These are phyloP conservation scores for Desoria tigrina DNA, from an alignment of 2,888 invertebrate species.

Conservation along the genomic window DNA sequence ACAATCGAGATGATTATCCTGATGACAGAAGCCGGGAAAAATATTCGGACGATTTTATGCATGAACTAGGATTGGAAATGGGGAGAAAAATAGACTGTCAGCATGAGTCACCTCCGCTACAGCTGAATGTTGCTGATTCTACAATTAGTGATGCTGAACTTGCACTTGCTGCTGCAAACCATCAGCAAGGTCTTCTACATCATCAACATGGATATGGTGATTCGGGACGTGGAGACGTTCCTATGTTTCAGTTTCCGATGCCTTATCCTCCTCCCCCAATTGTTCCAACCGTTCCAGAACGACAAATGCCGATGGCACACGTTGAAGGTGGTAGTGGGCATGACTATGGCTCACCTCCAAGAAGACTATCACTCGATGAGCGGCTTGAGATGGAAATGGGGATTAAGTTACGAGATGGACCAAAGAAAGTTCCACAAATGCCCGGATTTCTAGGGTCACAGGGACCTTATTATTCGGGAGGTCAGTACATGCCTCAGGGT, in stretches of 20 bases:
- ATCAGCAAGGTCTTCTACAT: constrained; percentile 13
- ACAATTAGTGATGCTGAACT: constrained; percentile 62
- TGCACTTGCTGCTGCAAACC: constrained; percentile 37
- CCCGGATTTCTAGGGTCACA: not conserved
- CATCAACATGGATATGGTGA: constrained; percentile 1
- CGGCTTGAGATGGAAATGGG: constrained; percentile 65
- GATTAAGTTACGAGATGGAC: constrained; percentile 45
- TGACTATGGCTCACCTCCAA: constrained; percentile 58
- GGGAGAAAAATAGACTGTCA: not conserved
- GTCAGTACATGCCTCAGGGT: not conserved
- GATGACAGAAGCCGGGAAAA: not conserved
- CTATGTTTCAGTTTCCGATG: constrained; percentile 10
- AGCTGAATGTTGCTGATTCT: constrained; percentile 61
- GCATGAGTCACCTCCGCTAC: constrained; percentile 55
- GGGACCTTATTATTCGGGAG: constrained; percentile 23
- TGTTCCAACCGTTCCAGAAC: constrained; percentile 20
- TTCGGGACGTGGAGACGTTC: not conserved
- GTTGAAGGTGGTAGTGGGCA: constrained; percentile 17
- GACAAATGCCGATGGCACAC: not conserved
- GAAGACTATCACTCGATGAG: constrained; percentile 64
- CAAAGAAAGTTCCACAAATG: constrained; percentile 5
- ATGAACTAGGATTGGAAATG: not conserved
- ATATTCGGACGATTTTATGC: not conserved
- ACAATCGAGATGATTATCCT: not conserved
- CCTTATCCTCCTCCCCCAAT: constrained; percentile 13